Evolutionary conservation across 2,797 vertebrate genomes (phyloP), one percentile per base, ranked within the genome.

Genomic region (Gephyroberyx darwinii): DNA sequence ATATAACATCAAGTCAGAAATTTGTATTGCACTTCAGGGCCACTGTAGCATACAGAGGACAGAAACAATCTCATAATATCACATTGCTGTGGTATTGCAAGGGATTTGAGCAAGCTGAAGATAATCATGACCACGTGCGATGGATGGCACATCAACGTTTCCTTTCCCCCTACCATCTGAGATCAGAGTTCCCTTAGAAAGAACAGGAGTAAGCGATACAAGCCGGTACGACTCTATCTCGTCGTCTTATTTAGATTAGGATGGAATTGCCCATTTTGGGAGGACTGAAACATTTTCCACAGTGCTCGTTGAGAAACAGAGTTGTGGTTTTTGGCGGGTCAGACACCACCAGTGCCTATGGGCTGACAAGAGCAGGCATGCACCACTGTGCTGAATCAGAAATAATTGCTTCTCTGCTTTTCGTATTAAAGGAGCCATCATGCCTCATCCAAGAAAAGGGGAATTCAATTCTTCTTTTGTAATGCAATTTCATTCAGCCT

Each of bases 381-480:
- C 67, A 66, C 57, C 65, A 54, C 72, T 77, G 78, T 80, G 71
- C 79, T 68, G 74, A 82, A 74, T 77, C 69, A 61, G 35, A 81
- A 81, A 84, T 85, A 86, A 91, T 88, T 86, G 76, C 84, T 73
- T 82, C 52, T 69, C 78, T 69, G 74, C 75, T 79, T 68, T 75
- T 69, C 17, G 54, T 80, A 78, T 85, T 85, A 82, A 84, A 86
- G 64, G 73, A 55, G 67, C 84, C 74, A 88, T 85, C 78, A 79
- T 57, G 45, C 58, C 78, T 85, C 76, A 80, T 77, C 69, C 83
- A 63, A 76, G 77, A 71, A 77, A 26, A 16, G 43, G 57, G 63
- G 67, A 74, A 78, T 88, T 75, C 69, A 71, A 83, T 88, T 85
- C 75, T 83, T 83, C 70, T 88, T 86, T 83, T 80, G 81, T 77